These are phyloP conservation scores for Rhinogobius similis DNA, from an alignment of 2,113 vertebrate species.

Conservation along the genomic window DNA sequence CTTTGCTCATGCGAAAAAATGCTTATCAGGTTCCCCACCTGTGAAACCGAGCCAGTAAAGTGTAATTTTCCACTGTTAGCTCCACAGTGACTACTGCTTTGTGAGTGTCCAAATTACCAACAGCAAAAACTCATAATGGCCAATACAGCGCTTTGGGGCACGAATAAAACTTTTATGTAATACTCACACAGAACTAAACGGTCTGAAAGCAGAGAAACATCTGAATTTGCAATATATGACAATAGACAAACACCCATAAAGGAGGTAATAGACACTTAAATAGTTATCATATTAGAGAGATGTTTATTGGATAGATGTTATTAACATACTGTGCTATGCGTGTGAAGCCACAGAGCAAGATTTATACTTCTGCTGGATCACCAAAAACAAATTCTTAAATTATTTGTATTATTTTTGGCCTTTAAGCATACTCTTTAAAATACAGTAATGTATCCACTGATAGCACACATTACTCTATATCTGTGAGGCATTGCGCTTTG, in stretches of 20 bases:
- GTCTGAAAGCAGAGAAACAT: constrained; percentile 53
- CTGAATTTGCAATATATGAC: constrained; percentile 40
- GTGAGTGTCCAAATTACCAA: constrained; percentile 53
- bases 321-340: no score
- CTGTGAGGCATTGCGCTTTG: no score
- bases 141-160: constrained; percentile 34
- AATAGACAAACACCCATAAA: not conserved
- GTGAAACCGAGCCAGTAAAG: constrained; percentile 36
- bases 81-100: constrained; percentile 51
- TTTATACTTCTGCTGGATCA: not conserved
- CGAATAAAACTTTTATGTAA: constrained; percentile 46
- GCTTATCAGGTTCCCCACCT: constrained; percentile 36
- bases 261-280: not conserved
- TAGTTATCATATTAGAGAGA: not conserved
- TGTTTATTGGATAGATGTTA: no score
- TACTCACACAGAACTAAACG: constrained; percentile 33
- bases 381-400: not conserved
- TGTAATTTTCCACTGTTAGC: constrained; percentile 51
- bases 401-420: no score
- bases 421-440: no score
- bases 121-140: constrained; percentile 42
- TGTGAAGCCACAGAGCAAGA: not conserved
- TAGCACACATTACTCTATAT: no score
- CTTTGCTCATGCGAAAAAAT: constrained; percentile 26
- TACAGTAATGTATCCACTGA: no score